phyloP scores from a whole-genome alignment of 2,113 vertebrate species.

The Chroicocephalus ridibundus region DNA sequence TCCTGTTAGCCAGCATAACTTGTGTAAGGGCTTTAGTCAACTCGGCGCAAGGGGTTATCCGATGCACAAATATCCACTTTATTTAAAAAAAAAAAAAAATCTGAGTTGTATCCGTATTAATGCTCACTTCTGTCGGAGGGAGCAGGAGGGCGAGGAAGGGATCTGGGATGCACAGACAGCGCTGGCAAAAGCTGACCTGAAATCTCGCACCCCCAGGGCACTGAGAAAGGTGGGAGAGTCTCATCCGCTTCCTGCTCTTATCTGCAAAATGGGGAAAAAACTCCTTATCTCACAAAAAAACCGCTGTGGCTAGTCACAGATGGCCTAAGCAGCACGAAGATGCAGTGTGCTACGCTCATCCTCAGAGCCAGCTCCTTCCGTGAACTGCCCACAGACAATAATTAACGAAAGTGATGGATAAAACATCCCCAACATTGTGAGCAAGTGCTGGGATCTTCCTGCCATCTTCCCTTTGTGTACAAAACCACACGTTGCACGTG shows the following conservation, averaged over 20 bases:
- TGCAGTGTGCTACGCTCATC: fast-evolving
- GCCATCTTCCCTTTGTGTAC: background rate
- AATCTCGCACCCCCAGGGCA: background rate
- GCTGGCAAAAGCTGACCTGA: background rate
- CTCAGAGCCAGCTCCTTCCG: background rate
- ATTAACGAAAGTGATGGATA: fast-evolving
- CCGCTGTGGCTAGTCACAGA: fast-evolving
- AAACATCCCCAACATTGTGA: background rate
- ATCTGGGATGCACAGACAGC: background rate
- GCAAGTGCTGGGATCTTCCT: background rate
- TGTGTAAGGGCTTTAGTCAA: background rate
- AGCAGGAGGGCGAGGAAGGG: background rate
- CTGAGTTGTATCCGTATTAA: background rate
- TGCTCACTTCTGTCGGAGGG: fast-evolving
- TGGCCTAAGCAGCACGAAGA: background rate
- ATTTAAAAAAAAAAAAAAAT: background rate
- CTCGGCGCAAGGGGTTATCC: background rate
- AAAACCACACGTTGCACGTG: fast-evolving
- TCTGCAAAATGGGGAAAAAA: background rate
- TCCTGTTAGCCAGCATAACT: background rate
- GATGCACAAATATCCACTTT: background rate
- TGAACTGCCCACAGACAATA: fast-evolving
- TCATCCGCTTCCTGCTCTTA: background rate
- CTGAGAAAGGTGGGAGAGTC: background rate
- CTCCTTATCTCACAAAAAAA: background rate